Conservation (phyloP, 2,888 invertebrate genomes). For the Eristalis arbustorum region DNA sequence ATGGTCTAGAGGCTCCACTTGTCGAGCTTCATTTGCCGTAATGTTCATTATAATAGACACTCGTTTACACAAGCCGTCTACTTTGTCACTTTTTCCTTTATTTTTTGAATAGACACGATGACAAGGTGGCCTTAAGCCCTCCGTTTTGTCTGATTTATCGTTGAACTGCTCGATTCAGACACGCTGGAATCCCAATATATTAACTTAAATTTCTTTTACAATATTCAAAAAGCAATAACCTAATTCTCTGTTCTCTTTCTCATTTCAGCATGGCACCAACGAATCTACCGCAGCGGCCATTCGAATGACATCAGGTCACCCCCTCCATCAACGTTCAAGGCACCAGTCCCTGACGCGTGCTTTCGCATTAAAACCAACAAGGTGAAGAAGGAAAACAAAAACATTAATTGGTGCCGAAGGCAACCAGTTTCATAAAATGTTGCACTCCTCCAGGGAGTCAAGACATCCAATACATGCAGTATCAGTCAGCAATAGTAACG, state of each 20-base stretch:
- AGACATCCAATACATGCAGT: conserved; percentile 43
- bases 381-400: neutral
- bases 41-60: too few relatives aligned
- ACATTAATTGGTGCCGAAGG: neutral
- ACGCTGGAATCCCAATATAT: too few relatives aligned
- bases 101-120: too few relatives aligned
- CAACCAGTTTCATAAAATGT: conserved; percentile 48
- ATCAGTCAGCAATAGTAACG: conserved; percentile 12
- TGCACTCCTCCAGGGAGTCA: conserved; percentile 67
- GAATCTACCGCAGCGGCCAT: neutral
- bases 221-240: neutral
- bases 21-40: too few relatives aligned
- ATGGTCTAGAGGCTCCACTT: too few relatives aligned
- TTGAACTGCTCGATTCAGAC: too few relatives aligned
- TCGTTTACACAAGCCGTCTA: too few relatives aligned
- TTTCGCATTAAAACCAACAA: neutral
- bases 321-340: neutral
- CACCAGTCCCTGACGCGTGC: neutral
- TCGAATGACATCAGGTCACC: neutral
- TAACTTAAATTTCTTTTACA: neutral
- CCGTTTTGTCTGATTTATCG: too few relatives aligned
- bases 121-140: too few relatives aligned
- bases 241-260: neutral
- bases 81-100: too few relatives aligned
- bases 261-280: conserved; percentile 5